Conservation (phyloP, 1,140 invertebrate genomes). For the Drepana arcuata region DNA sequence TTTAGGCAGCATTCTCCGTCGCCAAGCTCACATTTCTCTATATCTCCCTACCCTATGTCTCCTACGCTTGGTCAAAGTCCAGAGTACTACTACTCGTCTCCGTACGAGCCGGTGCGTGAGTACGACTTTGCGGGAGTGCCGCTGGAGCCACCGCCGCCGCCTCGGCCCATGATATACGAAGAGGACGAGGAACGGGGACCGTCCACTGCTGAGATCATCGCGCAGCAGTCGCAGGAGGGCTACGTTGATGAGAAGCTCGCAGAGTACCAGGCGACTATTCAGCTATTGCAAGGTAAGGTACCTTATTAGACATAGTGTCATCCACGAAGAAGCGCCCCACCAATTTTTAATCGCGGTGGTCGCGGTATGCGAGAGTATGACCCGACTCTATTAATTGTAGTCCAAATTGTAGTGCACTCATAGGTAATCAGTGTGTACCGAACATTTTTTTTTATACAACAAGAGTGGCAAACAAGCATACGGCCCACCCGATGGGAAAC, state of each 20-base stretch:
- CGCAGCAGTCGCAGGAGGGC: slow-evolving; percentile 90
- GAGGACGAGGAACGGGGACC: slow-evolving; percentile 81
- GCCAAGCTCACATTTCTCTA: slow-evolving; percentile 63
- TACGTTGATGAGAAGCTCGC: slow-evolving; percentile 94
- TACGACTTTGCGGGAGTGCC: slow-evolving; percentile 79
- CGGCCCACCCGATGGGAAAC: too few relatives aligned
- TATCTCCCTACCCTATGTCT: slow-evolving; percentile 65
- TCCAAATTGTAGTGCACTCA: too few relatives aligned
- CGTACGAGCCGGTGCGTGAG: slow-evolving; percentile 71
- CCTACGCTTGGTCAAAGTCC: slow-evolving; percentile 74
- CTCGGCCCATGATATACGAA: slow-evolving; percentile 72
- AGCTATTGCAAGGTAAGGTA: slow-evolving; percentile 88
- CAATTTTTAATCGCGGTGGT: too few relatives aligned
- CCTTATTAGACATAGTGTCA: neutral
- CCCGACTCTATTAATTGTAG: too few relatives aligned
- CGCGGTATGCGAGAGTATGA: too few relatives aligned
- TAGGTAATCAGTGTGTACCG: too few relatives aligned
- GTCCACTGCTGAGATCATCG: slow-evolving; percentile 92
- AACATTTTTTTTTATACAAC: too few relatives aligned
- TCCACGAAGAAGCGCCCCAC: too few relatives aligned
- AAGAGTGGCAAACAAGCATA: too few relatives aligned
- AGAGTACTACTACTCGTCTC: slow-evolving; percentile 77
- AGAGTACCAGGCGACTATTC: slow-evolving; percentile 93
- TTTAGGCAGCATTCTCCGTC: slow-evolving; percentile 59
- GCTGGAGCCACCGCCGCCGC: slow-evolving; percentile 77